phyloP scores from a whole-genome alignment of 2,888 invertebrate genomes.

The Habroteleia sp. region DNA sequence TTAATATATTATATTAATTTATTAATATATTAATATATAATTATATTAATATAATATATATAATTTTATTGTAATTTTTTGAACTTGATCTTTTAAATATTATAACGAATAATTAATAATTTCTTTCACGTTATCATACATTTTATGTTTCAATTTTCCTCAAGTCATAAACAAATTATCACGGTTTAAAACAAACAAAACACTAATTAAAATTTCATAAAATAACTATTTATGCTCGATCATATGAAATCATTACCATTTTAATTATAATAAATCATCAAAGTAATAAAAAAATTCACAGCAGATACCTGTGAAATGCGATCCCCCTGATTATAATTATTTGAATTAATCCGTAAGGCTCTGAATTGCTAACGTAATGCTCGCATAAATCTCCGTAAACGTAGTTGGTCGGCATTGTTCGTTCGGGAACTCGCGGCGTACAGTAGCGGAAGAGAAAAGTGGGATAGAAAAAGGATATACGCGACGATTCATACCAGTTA shows the following conservation, averaged over 20 bases:
- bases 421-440: slow-evolving; percentile 47
- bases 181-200: slow-evolving; percentile 1
- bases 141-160: too few relatives aligned
- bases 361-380: slow-evolving; percentile 2
- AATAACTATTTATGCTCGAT: not conserved
- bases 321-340: slow-evolving; percentile 40
- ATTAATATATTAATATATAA: too few relatives aligned
- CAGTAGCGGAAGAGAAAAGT: slow-evolving; percentile 63
- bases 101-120: too few relatives aligned
- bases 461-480: slow-evolving; percentile 63
- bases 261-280: slow-evolving; percentile 22
- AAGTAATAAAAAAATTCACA: slow-evolving; percentile 29
- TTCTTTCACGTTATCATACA: too few relatives aligned
- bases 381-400: slow-evolving; percentile 29
- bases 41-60: too few relatives aligned
- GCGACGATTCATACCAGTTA: slow-evolving; percentile 66
- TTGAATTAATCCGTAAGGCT: slow-evolving; percentile 24
- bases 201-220: slow-evolving; percentile 4
- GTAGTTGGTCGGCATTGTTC: slow-evolving; percentile 20
- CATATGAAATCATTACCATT: slow-evolving; percentile 12
- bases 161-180: slow-evolving; percentile 17
- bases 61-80: too few relatives aligned
- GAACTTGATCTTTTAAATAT: too few relatives aligned
- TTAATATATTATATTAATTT: too few relatives aligned
- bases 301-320: slow-evolving; percentile 3